These are phyloP conservation scores for Clistopyga incitator DNA, from an alignment of 2,888 invertebrate genomes.

Conservation along the genomic window DNA sequence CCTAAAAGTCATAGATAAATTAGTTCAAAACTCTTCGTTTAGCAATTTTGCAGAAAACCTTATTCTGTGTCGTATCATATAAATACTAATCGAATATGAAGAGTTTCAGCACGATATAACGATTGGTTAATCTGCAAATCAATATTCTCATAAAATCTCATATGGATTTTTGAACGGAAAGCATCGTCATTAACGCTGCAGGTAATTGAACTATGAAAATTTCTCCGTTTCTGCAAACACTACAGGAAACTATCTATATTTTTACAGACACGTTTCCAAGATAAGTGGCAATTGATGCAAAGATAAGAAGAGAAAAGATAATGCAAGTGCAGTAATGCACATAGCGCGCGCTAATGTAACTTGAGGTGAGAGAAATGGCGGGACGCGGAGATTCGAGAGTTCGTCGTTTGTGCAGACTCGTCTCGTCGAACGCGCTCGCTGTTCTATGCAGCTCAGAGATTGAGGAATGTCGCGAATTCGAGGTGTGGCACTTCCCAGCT, in stretches of 20 bases:
- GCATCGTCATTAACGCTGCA: neutral
- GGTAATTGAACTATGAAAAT: neutral
- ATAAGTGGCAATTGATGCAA: neutral
- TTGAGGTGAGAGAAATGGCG: neutral
- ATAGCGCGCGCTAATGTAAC: neutral
- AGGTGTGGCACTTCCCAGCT: conserved; percentile 77
- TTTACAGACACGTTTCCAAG: neutral
- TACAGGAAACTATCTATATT: neutral
- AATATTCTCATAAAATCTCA: too few relatives aligned
- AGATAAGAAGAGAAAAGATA: neutral
- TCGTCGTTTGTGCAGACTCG: neutral
- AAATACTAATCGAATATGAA: too few relatives aligned
- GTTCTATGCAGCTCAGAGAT: conserved; percentile 58
- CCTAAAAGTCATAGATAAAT: too few relatives aligned
- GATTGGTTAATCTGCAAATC: too few relatives aligned
- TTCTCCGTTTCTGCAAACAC: neutral
- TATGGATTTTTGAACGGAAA: too few relatives aligned
- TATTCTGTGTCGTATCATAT: too few relatives aligned
- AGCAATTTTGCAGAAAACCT: too few relatives aligned
- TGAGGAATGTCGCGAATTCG: conserved; percentile 81
- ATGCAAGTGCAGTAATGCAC: neutral
- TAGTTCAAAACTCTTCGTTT: too few relatives aligned
- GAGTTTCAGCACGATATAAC: too few relatives aligned
- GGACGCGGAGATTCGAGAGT: conserved; percentile 1
- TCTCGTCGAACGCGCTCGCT: conserved; percentile 9